Percentiles rank a stretch among this genome's conserved stretches.
Evolutionary conservation across 2,888 invertebrate genomes (phyloP).

Genomic region (Tricholauxania praeusta): DNA sequence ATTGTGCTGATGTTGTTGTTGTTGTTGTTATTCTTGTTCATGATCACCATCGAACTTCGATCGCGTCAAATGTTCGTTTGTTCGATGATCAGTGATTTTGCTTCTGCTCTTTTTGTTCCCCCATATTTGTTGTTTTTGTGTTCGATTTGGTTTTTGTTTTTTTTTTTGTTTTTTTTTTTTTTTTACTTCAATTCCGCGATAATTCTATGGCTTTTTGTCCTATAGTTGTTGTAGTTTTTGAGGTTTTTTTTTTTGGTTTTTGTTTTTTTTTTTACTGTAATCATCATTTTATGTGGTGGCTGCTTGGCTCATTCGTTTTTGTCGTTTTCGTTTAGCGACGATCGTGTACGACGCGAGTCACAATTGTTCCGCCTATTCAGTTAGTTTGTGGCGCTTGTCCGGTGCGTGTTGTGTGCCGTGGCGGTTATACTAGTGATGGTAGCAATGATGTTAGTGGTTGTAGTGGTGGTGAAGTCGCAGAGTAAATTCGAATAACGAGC

Average conservation of each 20-base stretch:
- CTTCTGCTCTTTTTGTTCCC: not conserved
- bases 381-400: constrained; percentile 50
- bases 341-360: constrained; percentile 35
- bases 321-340: not conserved
- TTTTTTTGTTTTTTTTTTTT: not conserved
- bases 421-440: not conserved
- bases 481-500: not conserved
- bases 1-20: constrained; percentile 13
- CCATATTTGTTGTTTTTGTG: constrained; percentile 14
- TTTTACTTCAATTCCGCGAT: not conserved
- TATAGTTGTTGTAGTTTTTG: constrained; percentile 19
- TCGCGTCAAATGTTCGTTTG: constrained; percentile 28
- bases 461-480: no score
- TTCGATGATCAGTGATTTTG: constrained; percentile 17
- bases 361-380: constrained; percentile 50
- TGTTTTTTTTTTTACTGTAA: constrained; percentile 9
- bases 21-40: constrained; percentile 17
- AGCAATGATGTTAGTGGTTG: not conserved
- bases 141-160: not conserved
- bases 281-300: constrained; percentile 14
- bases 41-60: constrained; percentile 33
- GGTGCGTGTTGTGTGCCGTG: constrained; percentile 32
- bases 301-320: not conserved
- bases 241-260: constrained; percentile 15
- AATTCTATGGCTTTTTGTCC: constrained; percentile 26